Conservation (phyloP, 2,113 vertebrate species). For the Psophia crepitans region DNA sequence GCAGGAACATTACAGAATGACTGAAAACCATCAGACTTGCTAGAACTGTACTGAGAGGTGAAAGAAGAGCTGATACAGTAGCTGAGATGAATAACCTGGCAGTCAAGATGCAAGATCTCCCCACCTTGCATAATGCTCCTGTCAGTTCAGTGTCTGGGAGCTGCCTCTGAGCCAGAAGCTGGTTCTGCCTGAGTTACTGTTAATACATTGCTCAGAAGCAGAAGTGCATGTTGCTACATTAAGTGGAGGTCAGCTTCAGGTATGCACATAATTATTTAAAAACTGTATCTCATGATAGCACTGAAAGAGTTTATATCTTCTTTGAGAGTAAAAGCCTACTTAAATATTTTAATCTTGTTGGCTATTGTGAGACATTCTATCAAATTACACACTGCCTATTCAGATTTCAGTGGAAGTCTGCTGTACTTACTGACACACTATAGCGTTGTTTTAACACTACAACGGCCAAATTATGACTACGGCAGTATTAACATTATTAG, state of each 20-base stretch:
- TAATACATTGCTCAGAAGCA: background rate
- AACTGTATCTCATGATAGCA: background rate
- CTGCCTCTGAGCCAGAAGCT: background rate
- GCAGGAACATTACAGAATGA: background rate
- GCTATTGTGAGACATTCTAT: fast-evolving
- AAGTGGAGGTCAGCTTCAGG: background rate
- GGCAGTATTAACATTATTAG: background rate
- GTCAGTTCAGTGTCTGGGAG: background rate
- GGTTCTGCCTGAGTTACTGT: background rate
- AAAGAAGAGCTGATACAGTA: background rate
- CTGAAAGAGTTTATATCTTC: background rate
- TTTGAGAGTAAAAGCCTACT: background rate
- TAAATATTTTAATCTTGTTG: background rate
- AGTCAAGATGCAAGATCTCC: background rate
- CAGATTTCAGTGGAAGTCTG: background rate
- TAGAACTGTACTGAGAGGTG: background rate
- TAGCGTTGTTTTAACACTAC: background rate
- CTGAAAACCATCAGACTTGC: background rate
- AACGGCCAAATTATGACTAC: background rate
- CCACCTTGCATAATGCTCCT: background rate
- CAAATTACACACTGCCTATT: background rate
- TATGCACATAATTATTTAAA: background rate
- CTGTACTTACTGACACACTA: background rate
- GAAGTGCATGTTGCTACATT: background rate
- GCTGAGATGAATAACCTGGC: background rate